These are phyloP conservation scores for Gnatocerus cornutus DNA, from an alignment of 2,888 invertebrate species.

Conservation along the genomic window DNA sequence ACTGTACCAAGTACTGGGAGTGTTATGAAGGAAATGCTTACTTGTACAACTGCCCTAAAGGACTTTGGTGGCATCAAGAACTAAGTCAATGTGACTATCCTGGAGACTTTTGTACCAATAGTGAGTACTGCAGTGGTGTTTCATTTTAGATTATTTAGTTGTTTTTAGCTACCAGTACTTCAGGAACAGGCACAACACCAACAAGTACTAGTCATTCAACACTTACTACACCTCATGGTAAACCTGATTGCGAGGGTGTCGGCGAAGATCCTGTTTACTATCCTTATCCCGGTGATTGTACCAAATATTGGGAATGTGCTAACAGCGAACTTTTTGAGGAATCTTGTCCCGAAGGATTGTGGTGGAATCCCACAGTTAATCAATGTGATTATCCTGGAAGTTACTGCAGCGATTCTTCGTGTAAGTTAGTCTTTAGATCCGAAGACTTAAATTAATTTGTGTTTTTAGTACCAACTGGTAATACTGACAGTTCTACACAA, in stretches of 20 bases:
- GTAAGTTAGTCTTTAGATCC: no score
- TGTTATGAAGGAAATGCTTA: slow-evolving; percentile 38
- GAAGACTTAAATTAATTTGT: no score
- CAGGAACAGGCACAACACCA: slow-evolving; percentile 3
- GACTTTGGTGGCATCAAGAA: slow-evolving; percentile 48
- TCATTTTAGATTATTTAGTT: not conserved
- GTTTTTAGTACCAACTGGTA: no score
- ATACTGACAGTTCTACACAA: no score
- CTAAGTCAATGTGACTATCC: slow-evolving; percentile 45
- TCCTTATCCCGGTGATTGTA: slow-evolving; percentile 37
- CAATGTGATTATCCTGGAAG: slow-evolving; percentile 46
- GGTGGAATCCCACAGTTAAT: slow-evolving; percentile 33
- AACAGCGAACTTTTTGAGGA: slow-evolving; percentile 4
- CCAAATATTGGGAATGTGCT: slow-evolving; percentile 23
- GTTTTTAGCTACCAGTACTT: slow-evolving; percentile 9
- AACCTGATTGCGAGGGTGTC: no score
- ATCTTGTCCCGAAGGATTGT: slow-evolving; percentile 28
- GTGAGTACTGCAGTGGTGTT: not conserved
- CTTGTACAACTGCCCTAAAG: slow-evolving; percentile 35
- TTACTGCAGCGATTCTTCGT: slow-evolving; percentile 15
- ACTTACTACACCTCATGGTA: no score
- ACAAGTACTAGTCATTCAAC: not conserved
- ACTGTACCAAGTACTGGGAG: slow-evolving; percentile 50
- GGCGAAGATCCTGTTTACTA: slow-evolving; percentile 21
- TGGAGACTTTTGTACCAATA: slow-evolving; percentile 23